Conservation (phyloP, 1,140 invertebrate genomes). For the Aphelinus atriplicis region DNA sequence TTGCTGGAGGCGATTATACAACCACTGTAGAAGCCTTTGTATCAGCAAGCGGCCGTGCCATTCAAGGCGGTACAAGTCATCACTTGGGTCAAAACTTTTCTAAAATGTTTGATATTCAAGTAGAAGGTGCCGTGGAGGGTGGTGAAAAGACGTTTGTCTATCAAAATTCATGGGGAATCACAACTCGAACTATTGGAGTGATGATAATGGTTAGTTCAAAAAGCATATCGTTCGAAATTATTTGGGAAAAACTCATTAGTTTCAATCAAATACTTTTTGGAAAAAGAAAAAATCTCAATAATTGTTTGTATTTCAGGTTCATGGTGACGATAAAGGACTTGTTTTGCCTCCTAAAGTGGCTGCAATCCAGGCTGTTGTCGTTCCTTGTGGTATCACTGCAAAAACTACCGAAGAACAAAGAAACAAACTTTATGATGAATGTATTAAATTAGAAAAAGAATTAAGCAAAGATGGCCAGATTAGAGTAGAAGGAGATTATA, state of each 20-base stretch:
- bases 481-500: constrained; percentile 83
- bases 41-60: constrained; percentile 91
- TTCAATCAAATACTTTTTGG: too few relatives aligned
- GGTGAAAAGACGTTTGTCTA: constrained; percentile 90
- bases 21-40: constrained; percentile 97
- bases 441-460: constrained; percentile 74
- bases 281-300: too few relatives aligned
- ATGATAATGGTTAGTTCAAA: constrained; percentile 59
- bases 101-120: constrained; percentile 98
- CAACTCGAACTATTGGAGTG: constrained; percentile 90
- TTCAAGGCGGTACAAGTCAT: constrained; percentile 98
- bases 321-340: constrained; percentile 96
- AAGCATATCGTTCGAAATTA: background rate
- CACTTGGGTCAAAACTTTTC: constrained; percentile 99
- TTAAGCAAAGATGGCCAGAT: constrained; percentile 69
- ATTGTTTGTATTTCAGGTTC: constrained; percentile 71
- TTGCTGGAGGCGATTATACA: constrained; percentile 97
- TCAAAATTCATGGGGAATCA: constrained; percentile 99
- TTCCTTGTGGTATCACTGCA: constrained; percentile 96
- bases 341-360: constrained; percentile 95
- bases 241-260: too few relatives aligned
- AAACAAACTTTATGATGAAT: constrained; percentile 76
- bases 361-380: constrained; percentile 84
- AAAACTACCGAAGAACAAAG: constrained; percentile 78
- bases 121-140: constrained; percentile 89